phyloP scores from a whole-genome alignment of 2,888 invertebrate genomes.

The Rhingia rostrata region DNA sequence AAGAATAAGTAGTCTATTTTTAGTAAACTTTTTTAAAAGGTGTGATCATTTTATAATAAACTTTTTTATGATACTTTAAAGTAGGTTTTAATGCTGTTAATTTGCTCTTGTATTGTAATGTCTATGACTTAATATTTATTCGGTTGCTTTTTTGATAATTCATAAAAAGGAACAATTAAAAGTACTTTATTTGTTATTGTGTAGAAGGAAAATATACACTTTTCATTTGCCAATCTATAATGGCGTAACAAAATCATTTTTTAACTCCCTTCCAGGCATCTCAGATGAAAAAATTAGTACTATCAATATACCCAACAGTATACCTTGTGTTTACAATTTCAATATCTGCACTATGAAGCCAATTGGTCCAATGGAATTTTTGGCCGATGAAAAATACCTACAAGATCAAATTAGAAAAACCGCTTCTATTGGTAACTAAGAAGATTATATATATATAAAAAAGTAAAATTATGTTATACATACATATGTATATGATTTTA shows the following conservation, averaged over 20 bases:
- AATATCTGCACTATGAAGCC: conserved; percentile 87
- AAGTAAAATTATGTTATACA: background rate
- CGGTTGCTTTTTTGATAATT: too few relatives aligned
- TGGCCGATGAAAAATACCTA: conserved; percentile 91
- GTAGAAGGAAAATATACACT: too few relatives aligned
- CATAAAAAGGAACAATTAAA: too few relatives aligned
- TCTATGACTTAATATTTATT: too few relatives aligned
- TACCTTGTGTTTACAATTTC: conserved; percentile 91
- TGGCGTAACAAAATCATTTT: background rate
- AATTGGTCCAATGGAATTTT: conserved; percentile 88
- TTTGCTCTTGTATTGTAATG: too few relatives aligned
- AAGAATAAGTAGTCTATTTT: too few relatives aligned
- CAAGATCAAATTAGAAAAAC: conserved; percentile 90
- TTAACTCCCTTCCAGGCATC: conserved; percentile 83
- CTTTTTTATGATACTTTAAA: too few relatives aligned
- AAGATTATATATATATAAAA: background rate
- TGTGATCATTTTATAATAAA: too few relatives aligned
- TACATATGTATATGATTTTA: conserved; percentile 7
- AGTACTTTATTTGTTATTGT: too few relatives aligned
- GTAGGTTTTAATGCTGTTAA: too few relatives aligned
- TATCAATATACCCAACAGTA: conserved; percentile 90
- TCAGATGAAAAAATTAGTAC: conserved; percentile 89
- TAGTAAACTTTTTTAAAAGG: too few relatives aligned
- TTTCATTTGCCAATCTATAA: too few relatives aligned
- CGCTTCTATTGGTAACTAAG: conserved; percentile 88